phyloP scores from a whole-genome alignment of 2,797 vertebrate species.

The Lacerta agilis region DNA sequence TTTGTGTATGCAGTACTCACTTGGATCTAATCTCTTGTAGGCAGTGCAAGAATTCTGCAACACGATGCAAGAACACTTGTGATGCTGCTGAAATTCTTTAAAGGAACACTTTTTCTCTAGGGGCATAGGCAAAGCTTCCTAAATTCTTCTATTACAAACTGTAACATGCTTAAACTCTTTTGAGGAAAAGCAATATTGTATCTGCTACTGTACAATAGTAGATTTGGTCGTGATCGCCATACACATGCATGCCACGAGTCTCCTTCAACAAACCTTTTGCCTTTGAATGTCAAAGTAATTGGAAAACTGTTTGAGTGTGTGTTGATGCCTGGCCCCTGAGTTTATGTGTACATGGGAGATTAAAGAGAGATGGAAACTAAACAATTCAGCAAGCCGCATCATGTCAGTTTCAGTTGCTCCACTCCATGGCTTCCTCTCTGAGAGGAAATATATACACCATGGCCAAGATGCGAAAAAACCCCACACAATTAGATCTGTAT shows the following conservation, averaged over 20 bases:
- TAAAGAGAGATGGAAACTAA: neutral
- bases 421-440: neutral
- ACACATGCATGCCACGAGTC: neutral
- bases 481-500: neutral
- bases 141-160: neutral
- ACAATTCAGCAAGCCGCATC: neutral
- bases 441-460: neutral
- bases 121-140: neutral
- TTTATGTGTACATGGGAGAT: neutral
- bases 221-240: neutral
- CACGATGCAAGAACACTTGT: neutral
- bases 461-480: neutral
- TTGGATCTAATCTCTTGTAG: neutral
- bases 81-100: neutral
- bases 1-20: neutral
- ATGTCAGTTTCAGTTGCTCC: neutral
- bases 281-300: neutral
- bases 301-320: neutral
- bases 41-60: neutral
- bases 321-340: neutral
- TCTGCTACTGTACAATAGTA: neutral
- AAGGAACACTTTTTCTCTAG: neutral
- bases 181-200: neutral
- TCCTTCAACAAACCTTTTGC: neutral
- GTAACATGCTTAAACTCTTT: neutral